Evolutionary conservation across 2,888 invertebrate genomes (phyloP), one percentile per base, ranked within the genome.

Genomic region (Cylindroiulus punctatus): DNA sequence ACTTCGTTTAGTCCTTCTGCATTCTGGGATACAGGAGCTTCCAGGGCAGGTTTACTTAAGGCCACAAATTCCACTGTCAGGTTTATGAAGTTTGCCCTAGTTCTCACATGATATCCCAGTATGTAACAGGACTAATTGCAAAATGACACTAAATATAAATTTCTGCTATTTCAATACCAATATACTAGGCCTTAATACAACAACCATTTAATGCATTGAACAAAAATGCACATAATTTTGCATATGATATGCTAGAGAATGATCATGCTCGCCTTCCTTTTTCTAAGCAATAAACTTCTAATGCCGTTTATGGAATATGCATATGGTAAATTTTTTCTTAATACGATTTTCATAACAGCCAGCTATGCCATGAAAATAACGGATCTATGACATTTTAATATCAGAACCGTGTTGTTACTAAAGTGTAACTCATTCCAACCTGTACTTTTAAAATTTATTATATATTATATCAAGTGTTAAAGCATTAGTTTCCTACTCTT

Each of bases 401-500:
- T n/a, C n/a, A n/a, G n/a, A n/a, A n/a, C n/a, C n/a, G 17, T 76
- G 65, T 76, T 76, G 26, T 76, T 76, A 76, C 76, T 17, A 12
- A 30, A 76, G 12, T 76, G 76, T 76, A 76, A 76, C 30, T 26
- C 76, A 76, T 76, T 76, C 76, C 76, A 76, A 76, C 10, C 30
- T 76, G 30, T 17, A 30, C 76, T 22, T 65, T 76, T 76, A 32
- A 76, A 76, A 76, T 22, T 65, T 65, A 65, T 76, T 52, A 52
- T 76, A 36, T 36, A 36, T 36, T 36, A 36, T 36, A 76, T 76
- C n/a, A n/a, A 76, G 17, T 30, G 65, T 65, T 65, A 65, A 65
- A 65, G 14, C 65, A 30, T 76, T 76, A 52, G 76, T 30, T 76
- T 76, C 76, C 76, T 76, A 76, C 76, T 30, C 76, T 17, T 76